phyloP scores from a whole-genome alignment of 2,797 vertebrate species.

The Mormyrus hasselquistii region DNA sequence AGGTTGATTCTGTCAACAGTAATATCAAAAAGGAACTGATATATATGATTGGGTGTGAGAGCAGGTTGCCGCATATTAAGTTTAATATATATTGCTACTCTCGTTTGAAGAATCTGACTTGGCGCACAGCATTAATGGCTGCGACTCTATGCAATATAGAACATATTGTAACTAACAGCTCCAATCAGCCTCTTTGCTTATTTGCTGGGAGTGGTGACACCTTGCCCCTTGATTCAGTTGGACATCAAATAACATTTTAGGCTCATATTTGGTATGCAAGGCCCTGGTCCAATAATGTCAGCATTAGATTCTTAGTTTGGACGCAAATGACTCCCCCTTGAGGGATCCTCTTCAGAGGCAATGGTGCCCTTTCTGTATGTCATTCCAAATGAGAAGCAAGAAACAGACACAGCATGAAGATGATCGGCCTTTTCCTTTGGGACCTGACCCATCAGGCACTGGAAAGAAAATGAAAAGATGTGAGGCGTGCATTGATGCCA shows the following conservation, averaged over 20 bases:
- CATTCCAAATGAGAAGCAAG: neutral
- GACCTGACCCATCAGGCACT: neutral
- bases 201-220: neutral
- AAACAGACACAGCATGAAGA: neutral
- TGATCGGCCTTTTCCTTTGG: neutral
- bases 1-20: neutral
- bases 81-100: neutral
- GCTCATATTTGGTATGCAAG: conserved; percentile 13
- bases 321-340: neutral
- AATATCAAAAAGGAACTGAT: neutral
- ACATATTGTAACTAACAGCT: neutral
- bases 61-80: neutral
- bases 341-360: neutral
- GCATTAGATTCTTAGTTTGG: neutral
- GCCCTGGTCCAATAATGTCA: conserved; percentile 1
- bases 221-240: neutral
- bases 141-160: neutral
- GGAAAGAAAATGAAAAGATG: neutral
- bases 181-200: neutral
- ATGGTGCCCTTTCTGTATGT: neutral
- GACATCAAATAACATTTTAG: conserved; percentile 4
- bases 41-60: neutral
- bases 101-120: neutral
- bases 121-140: neutral
- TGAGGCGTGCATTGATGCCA: neutral